Percentiles rank a stretch among this genome's conserved stretches.
Conservation (phyloP, 23 tunicate genomes). For the Trididemnum clinides region DNA sequence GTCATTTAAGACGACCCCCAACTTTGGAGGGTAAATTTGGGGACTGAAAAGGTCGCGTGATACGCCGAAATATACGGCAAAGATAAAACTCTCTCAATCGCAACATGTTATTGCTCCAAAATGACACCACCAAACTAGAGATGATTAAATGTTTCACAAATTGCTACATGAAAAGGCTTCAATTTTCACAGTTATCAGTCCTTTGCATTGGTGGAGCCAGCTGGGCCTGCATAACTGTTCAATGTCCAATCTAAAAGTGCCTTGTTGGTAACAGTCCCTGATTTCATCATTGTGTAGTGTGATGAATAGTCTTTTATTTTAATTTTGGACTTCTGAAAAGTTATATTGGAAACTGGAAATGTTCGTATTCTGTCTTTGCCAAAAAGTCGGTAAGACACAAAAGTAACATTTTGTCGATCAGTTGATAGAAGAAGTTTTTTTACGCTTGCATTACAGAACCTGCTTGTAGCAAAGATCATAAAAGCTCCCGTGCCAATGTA, state of each 20-base stretch:
- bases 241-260: neutral
- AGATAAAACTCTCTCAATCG: too few relatives aligned
- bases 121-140: too few relatives aligned
- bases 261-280: constrained; percentile 14
- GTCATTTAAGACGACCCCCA: too few relatives aligned
- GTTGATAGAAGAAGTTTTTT: constrained; percentile 10
- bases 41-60: too few relatives aligned
- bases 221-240: neutral
- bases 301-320: neutral
- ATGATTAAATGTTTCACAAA: too few relatives aligned
- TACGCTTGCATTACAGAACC: neutral
- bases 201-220: too few relatives aligned
- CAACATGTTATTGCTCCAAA: too few relatives aligned
- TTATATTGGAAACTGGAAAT: neutral
- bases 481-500: neutral
- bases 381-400: constrained; percentile 9
- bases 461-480: neutral
- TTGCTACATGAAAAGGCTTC: too few relatives aligned
- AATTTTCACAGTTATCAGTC: too few relatives aligned
- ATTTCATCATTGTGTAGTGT: neutral
- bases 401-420: constrained; percentile 29
- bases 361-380: constrained; percentile 1
- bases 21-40: too few relatives aligned
- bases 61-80: too few relatives aligned
- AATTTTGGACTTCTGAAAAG: neutral